Evolutionary conservation across 2,113 vertebrate genomes (phyloP).

Genomic region (Noturus placidus): DNA sequence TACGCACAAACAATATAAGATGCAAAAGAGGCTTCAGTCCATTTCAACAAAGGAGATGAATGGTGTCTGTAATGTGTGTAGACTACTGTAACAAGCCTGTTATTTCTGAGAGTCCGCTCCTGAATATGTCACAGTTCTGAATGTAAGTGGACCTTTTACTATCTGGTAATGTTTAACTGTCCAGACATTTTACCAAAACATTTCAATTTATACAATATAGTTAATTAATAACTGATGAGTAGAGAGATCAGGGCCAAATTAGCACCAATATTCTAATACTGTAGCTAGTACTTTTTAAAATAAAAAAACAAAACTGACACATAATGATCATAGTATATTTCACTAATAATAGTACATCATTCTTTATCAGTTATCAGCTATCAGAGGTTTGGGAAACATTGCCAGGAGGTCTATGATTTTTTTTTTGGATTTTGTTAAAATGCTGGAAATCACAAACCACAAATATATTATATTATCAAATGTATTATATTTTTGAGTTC

Average conservation of each 20-base stretch:
- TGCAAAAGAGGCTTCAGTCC: too few species aligned
- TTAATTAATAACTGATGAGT: neutral
- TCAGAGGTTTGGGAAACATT: neutral
- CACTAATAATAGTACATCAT: neutral
- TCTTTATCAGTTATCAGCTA: neutral
- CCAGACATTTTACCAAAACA: neutral
- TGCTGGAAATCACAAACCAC: too few species aligned
- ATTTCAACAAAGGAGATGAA: neutral
- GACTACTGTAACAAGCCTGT: too few species aligned
- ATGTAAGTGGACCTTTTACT: neutral
- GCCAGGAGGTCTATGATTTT: neutral
- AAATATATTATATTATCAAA: too few species aligned
- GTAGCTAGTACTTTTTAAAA: neutral
- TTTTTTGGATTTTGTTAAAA: too few species aligned
- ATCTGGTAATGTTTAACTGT: neutral
- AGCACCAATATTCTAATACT: neutral
- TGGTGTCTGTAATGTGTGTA: too few species aligned
- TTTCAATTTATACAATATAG: neutral
- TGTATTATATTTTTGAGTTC: too few species aligned
- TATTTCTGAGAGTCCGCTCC: too few species aligned
- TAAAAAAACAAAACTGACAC: neutral
- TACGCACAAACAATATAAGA: constrained; percentile 42
- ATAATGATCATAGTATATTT: neutral
- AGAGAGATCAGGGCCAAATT: neutral
- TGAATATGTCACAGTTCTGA: neutral